Conservation (phyloP, 2,797 vertebrate species). For the Champsocephalus esox region DNA sequence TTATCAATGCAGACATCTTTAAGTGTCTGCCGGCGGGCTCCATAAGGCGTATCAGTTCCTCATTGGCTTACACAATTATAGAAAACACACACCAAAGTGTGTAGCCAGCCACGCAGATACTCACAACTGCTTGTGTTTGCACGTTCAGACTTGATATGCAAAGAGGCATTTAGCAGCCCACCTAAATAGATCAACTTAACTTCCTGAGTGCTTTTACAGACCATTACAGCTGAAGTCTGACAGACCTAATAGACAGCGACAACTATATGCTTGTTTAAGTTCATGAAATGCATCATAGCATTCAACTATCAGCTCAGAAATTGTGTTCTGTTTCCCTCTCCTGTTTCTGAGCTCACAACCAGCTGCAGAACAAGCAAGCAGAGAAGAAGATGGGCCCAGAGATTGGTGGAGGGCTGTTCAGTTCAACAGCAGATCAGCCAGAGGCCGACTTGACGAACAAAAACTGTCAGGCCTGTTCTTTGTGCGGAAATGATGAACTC, state of each 20-base stretch:
- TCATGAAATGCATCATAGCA: constrained; percentile 23
- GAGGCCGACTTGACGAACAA: constrained; percentile 35
- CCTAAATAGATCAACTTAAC: constrained; percentile 72
- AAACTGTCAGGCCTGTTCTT: constrained; percentile 32
- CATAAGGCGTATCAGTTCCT: constrained; percentile 84
- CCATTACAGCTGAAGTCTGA: constrained; percentile 26
- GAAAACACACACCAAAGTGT: constrained; percentile 64
- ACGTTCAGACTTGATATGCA: constrained; percentile 45
- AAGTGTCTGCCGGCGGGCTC: constrained; percentile 86
- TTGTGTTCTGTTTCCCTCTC: constrained; percentile 27
- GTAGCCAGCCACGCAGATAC: constrained; percentile 35
- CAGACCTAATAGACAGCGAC: constrained; percentile 35
- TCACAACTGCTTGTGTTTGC: constrained; percentile 30
- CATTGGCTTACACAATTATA: constrained; percentile 80
- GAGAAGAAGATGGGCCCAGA: constrained; percentile 53
- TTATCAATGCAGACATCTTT: constrained; percentile 85
- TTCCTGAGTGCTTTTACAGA: constrained; percentile 49
- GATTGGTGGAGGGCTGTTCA: constrained; percentile 55
- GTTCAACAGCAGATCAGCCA: constrained; percentile 41
- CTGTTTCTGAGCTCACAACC: constrained; percentile 56
- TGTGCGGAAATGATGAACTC: background rate
- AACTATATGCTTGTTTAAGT: constrained; percentile 31
- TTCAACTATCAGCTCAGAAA: constrained; percentile 18
- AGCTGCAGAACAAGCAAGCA: constrained; percentile 55
- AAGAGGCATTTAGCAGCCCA: constrained; percentile 65